Evolutionary conservation across 2,113 vertebrate genomes (phyloP), one percentile per base, ranked within the genome.

Genomic region (Ahaetulla prasina): DNA sequence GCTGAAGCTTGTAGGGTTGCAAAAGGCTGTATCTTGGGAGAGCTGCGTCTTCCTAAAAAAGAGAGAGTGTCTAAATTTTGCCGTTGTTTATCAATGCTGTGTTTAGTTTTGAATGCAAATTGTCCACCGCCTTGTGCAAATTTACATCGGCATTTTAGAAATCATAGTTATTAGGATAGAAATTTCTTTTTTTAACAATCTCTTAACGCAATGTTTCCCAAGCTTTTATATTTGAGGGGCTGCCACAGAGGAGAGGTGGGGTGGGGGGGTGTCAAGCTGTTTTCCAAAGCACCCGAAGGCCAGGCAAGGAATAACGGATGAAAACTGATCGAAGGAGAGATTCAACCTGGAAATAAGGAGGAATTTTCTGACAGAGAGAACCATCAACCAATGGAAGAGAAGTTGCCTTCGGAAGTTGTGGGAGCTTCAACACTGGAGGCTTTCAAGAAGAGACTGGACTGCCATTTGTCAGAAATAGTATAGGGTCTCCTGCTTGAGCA

Each of bases 261-360:
- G n/a, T n/a, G 7, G 45, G 45, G 7, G 0, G 45, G 0, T 4
- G 45, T 7, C 0, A 1, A 47, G 5, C 6, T 47, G 4, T 47
- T 8, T 47, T 47, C 45, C 45, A 47, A 47, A 47, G 6, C 45
- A 47, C 45, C 45, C 0, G 0, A 47, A 47, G 45, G 6, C 45
- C 45, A 47, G 45, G 7, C 45, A 47, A 47, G 45, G 45, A 47
- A 47, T 47, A 47, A 47, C 7, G 45, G 45, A 47, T 47, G 45
- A n/a, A n/a, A 6, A 47, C 45, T 0, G 45, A 47, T n/a, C 7
- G 5, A 47, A 47, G 45, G 45, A 47, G 45, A 47, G 45, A 47
- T 47, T 47, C 45, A 47, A 47, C 45, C 45, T 47, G 7, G 6
- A 47, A 47, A 47, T 47, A 47, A 47, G 45, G 45, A 47, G 45